Conservation (phyloP, 2,888 invertebrate species). For the Cantharis flavilabris region DNA sequence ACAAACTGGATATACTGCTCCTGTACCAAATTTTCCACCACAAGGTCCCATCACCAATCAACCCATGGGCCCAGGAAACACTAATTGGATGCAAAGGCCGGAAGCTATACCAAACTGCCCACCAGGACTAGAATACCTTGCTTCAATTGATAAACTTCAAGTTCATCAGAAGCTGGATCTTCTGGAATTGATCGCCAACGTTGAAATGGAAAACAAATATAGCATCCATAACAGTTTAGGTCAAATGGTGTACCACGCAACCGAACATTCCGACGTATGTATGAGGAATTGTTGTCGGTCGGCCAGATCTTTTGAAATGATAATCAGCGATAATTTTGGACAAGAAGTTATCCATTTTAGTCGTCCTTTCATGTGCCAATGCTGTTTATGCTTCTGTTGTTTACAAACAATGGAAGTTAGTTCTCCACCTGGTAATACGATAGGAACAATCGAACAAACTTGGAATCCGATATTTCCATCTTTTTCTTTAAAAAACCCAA, state of each 20-base stretch:
- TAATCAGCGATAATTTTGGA: conserved; percentile 78
- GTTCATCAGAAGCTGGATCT: conserved; percentile 74
- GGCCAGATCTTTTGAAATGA: conserved; percentile 83
- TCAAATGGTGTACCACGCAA: conserved; percentile 78
- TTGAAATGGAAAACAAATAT: conserved; percentile 89
- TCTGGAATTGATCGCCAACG: conserved; percentile 73
- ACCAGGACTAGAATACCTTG: conserved; percentile 80
- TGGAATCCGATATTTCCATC: conserved; percentile 76
- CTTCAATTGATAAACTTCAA: conserved; percentile 74
- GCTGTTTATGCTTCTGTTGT: conserved; percentile 88
- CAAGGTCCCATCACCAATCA: too few relatives aligned
- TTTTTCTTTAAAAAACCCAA: conserved; percentile 74
- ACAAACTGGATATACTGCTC: too few relatives aligned
- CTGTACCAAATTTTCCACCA: too few relatives aligned
- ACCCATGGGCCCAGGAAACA: too few relatives aligned
- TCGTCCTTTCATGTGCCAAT: conserved; percentile 79
- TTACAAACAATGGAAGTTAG: conserved; percentile 78
- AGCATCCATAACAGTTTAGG: conserved; percentile 78
- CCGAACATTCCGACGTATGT: conserved; percentile 84
- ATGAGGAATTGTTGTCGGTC: conserved; percentile 84
- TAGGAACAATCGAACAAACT: conserved; percentile 75
- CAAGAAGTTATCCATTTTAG: conserved; percentile 86
- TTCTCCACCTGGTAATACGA: conserved; percentile 70
- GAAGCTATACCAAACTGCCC: conserved; percentile 65
- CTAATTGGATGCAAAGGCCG: neutral